Evolutionary conservation across 2,888 invertebrate genomes (phyloP).

Genomic region (Stomorhina lunata): DNA sequence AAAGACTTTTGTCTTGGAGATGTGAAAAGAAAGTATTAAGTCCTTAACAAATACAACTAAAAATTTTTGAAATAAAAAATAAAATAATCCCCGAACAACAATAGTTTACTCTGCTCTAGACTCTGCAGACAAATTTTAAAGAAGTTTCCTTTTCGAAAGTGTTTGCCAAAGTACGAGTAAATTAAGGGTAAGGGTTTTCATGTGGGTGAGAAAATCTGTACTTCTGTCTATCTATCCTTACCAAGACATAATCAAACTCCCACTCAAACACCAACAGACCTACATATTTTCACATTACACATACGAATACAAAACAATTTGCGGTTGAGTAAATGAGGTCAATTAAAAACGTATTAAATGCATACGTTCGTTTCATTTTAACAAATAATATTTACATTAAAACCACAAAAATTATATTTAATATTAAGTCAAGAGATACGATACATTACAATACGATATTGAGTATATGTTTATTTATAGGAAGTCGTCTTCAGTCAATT

Average conservation of each 20-base stretch:
- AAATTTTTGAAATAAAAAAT: neutral
- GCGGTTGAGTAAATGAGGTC: conserved; percentile 64
- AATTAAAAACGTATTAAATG: conserved; percentile 65
- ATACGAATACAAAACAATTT: conserved; percentile 37
- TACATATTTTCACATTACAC: neutral
- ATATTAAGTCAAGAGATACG: conserved; percentile 28
- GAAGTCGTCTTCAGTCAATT: neutral
- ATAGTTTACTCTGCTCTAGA: conserved; percentile 34
- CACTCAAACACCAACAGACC: neutral
- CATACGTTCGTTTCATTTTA: conserved; percentile 52
- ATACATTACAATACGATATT: too few relatives aligned
- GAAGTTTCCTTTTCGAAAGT: neutral
- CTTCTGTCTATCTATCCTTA: neutral
- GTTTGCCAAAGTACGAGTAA: neutral
- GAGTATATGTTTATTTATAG: too few relatives aligned
- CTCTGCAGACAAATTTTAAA: neutral
- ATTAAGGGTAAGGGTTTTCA: neutral
- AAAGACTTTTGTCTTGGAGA: too few relatives aligned
- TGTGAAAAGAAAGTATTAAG: too few relatives aligned
- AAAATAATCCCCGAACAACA: conserved; percentile 45
- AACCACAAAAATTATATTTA: conserved; percentile 62
- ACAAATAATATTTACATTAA: conserved; percentile 60
- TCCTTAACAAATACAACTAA: conserved; percentile 6
- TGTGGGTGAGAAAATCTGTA: conserved; percentile 1
- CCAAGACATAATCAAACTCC: neutral